phyloP scores from a whole-genome alignment of 2,888 invertebrate species.

The Noctua pronuba region DNA sequence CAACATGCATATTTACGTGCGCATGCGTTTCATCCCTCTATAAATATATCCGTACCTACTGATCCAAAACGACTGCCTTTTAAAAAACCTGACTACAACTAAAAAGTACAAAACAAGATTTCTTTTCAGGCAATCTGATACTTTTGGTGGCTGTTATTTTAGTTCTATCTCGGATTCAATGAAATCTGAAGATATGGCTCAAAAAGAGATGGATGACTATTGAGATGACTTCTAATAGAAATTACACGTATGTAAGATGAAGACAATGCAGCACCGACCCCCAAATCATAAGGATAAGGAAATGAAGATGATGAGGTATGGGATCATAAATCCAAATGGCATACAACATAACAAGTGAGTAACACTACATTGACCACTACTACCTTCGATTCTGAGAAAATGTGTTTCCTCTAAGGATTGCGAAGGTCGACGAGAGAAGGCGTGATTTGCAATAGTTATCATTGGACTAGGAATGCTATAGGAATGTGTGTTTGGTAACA shows the following conservation, averaged over 20 bases:
- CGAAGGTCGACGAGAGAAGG: slow-evolving; percentile 27
- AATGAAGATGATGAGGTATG: not conserved
- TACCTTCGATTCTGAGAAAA: slow-evolving; percentile 20
- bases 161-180: not conserved
- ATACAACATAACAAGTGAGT: not conserved
- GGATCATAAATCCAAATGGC: not conserved
- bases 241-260: not conserved
- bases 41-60: not conserved
- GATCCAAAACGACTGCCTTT: not conserved
- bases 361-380: not conserved
- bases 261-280: too few relatives aligned
- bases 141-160: not conserved
- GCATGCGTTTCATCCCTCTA: not conserved
- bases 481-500: slow-evolving; percentile 39
- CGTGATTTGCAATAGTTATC: slow-evolving; percentile 16
- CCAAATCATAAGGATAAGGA: not conserved
- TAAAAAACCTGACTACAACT: not conserved
- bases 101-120: not conserved
- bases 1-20: too few relatives aligned
- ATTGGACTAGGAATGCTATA: slow-evolving; percentile 17
- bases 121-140: not conserved
- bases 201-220: not conserved
- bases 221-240: too few relatives aligned
- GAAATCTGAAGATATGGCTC: not conserved
- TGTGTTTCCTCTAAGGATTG: slow-evolving; percentile 40